phyloP scores from a whole-genome alignment of 2,888 invertebrate species.

The Drosophila subquinaria region DNA sequence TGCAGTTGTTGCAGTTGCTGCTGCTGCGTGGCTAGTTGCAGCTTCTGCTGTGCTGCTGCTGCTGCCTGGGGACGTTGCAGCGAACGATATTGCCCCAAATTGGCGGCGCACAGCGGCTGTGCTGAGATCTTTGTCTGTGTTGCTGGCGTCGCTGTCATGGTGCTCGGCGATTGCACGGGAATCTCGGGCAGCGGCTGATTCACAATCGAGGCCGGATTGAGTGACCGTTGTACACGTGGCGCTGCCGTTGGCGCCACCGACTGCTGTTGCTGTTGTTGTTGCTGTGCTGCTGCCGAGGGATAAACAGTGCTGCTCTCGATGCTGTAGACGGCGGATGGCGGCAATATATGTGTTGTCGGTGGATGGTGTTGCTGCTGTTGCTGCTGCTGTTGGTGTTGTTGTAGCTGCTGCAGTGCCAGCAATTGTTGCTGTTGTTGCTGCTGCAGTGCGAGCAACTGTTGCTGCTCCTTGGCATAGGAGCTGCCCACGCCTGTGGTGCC shows the following conservation, averaged over 20 bases:
- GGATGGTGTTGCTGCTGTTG: constrained; percentile 75
- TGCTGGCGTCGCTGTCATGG: constrained; percentile 60
- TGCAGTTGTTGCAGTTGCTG: constrained; percentile 68
- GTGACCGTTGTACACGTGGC: constrained; percentile 72
- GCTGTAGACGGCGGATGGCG: constrained; percentile 85
- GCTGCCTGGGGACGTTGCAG: constrained; percentile 86
- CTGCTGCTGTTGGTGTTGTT: constrained; percentile 64
- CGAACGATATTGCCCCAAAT: constrained; percentile 87
- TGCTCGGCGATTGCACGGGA: constrained; percentile 74
- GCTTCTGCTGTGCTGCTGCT: constrained; percentile 69
- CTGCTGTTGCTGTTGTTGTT: constrained; percentile 44
- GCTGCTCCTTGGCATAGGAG: constrained; percentile 83
- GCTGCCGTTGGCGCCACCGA: constrained; percentile 38
- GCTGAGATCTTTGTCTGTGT: constrained; percentile 83
- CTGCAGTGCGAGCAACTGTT: constrained; percentile 56
- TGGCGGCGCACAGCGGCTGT: constrained; percentile 85
- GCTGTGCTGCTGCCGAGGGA: constrained; percentile 49
- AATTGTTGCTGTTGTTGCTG: constrained; percentile 72
- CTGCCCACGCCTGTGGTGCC: constrained; percentile 85
- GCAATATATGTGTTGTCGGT: constrained; percentile 82
- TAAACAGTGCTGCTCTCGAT: constrained; percentile 82
- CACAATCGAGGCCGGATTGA: constrained; percentile 85
- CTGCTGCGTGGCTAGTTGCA: constrained; percentile 63
- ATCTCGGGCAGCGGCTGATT: constrained; percentile 86
- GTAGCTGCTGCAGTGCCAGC: constrained; percentile 63